These are phyloP conservation scores for Drosophila quadrilineata DNA, from an alignment of 1,140 invertebrate genomes.

Conservation along the genomic window DNA sequence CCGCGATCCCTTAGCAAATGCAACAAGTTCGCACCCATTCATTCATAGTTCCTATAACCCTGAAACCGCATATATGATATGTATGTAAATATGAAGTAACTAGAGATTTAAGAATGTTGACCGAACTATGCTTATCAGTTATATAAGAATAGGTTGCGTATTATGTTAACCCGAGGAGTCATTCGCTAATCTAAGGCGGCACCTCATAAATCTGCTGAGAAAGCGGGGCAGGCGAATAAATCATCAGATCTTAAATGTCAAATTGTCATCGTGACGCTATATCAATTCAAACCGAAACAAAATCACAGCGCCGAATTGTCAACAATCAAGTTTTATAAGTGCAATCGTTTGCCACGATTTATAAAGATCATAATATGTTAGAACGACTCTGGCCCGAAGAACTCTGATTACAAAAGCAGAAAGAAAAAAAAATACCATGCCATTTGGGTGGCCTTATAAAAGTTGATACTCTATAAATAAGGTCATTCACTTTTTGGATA, in stretches of 20 bases:
- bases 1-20: no score
- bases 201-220: constrained; percentile 65
- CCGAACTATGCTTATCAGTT: constrained; percentile 16
- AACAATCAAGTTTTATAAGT: constrained; percentile 44
- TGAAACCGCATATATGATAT: no score
- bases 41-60: background rate
- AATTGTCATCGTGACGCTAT: constrained; percentile 47
- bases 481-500: no score
- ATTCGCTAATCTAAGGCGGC: constrained; percentile 59
- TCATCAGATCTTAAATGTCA: constrained; percentile 64
- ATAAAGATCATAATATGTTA: constrained; percentile 20
- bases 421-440: background rate
- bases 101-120: no score
- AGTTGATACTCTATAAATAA: no score
- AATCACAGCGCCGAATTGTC: constrained; percentile 55
- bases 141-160: constrained; percentile 4
- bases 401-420: constrained; percentile 1
- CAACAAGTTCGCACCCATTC: constrained; percentile 33
- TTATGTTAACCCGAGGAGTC: constrained; percentile 28
- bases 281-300: constrained; percentile 46
- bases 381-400: background rate
- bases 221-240: constrained; percentile 56
- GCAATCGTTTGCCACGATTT: constrained; percentile 40
- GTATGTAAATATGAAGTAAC: no score
- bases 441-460: no score